These are phyloP conservation scores for Bubo blakistoni DNA, from an alignment of 2,113 vertebrate genomes.

Conservation along the genomic window DNA sequence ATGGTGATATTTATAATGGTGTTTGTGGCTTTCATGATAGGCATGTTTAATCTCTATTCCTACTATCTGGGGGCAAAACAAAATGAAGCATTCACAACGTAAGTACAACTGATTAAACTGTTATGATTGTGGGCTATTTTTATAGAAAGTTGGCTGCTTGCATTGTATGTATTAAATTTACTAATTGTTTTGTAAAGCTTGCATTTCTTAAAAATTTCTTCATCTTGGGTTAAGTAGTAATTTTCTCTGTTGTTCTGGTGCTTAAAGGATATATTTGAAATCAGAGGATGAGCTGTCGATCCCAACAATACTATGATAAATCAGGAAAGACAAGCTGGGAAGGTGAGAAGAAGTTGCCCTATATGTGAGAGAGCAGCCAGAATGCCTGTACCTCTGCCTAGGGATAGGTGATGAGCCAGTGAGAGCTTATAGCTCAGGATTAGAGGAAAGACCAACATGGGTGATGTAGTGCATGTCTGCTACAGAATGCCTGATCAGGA, in stretches of 20 bases:
- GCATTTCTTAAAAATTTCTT: neutral
- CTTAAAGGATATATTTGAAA: neutral
- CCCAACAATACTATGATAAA: neutral
- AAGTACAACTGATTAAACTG: slow-evolving; percentile 62
- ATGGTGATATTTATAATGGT: slow-evolving; percentile 98
- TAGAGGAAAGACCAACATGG: neutral
- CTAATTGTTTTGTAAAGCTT: neutral
- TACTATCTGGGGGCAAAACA: slow-evolving; percentile 93
- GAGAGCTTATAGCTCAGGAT: neutral
- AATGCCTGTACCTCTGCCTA: neutral
- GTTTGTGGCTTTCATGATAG: slow-evolving; percentile 97
- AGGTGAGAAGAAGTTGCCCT: neutral
- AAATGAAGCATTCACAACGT: slow-evolving; percentile 96
- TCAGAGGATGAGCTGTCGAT: neutral
- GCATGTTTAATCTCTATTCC: slow-evolving; percentile 97
- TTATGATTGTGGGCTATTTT: neutral
- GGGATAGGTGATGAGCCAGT: neutral
- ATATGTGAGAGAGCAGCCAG: neutral
- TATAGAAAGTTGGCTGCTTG: neutral
- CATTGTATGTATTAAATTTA: neutral
- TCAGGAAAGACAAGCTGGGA: neutral
- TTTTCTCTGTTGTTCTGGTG: neutral
- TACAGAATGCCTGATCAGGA: neutral
- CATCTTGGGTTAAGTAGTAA: neutral
- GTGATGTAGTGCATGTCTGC: neutral